These are phyloP conservation scores for Noctilio leporinus DNA, from an alignment of 2,113 vertebrate species.

Conservation along the genomic window DNA sequence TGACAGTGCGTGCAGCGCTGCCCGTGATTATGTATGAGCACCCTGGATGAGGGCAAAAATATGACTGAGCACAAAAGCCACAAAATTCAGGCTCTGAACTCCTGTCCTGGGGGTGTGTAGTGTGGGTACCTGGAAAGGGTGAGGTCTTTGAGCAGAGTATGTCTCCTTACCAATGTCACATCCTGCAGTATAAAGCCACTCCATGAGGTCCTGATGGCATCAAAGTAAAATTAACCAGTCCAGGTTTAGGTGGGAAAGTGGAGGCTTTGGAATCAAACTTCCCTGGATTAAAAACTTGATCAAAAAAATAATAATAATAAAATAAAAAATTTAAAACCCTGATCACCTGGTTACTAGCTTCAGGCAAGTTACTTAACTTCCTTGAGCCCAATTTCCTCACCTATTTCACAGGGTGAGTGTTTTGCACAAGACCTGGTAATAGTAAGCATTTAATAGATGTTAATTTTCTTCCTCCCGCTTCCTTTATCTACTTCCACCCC, in stretches of 20 bases:
- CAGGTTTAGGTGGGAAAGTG: neutral
- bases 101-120: too few relatives aligned
- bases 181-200: neutral
- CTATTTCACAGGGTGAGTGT: neutral
- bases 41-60: neutral
- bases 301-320: too few relatives aligned
- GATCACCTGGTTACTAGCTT: neutral
- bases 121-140: neutral
- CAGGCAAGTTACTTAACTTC: neutral
- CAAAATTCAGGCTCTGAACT: neutral
- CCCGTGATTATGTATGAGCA: neutral
- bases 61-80: neutral
- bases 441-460: conserved; percentile 22
- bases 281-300: neutral
- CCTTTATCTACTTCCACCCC: neutral
- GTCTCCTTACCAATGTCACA: neutral
- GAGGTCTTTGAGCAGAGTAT: neutral
- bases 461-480: conserved; percentile 35
- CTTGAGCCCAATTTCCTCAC: neutral
- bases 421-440: neutral
- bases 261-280: neutral
- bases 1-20: neutral
- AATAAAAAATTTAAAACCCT: too few relatives aligned
- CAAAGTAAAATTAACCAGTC: neutral
- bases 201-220: neutral